Base-by-base conservation (phyloP, 1,140 invertebrate species). In the Wasmannia auropunctata region DNA sequence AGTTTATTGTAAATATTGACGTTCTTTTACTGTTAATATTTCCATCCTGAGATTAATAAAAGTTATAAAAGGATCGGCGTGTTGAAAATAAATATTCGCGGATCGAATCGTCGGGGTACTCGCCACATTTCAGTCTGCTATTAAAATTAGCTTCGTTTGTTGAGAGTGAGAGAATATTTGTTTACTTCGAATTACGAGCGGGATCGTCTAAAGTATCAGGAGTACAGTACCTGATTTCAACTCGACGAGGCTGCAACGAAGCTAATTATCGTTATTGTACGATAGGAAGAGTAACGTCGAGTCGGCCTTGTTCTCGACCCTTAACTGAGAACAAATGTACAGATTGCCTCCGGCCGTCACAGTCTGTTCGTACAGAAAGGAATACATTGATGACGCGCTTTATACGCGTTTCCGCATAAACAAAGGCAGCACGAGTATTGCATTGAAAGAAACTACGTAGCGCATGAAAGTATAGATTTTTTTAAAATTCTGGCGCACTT, bases 331-430 rank as follows among this genome's bases (percentile, higher is more conserved):
- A 80, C 76, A 80, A 80, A 80, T 83, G 87, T 43, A 46, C 40
- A 46, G 65, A 14, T 79, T 46, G 79, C 70, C 72, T 49, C 72
- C 16, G 49, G 54, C 46, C 37, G 22, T 58, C 74, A 56, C 6
- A 70, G 10, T 76, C 79, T 46, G 58, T 46, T 69, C 85, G 54
- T 65, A 25, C 19, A n/a, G 37, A 62, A 87, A 84, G 60, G 54
- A 87, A 89, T 49, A 46, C 84, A 81, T 65, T 77, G 75, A 56
- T 54, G 88, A 74, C 40, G 49, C 67, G 51, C 56, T 89, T 81
- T 86, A 89, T 79, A 74, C 46, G 37, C 63, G 70, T 56, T 90
- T 89, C 85, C 88, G 77, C 72, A 87, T 89, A 90, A 90, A 90
- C 87, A 79, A 87, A 87, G 77, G 85, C 72, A 63, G 56, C 40